phyloP scores from a whole-genome alignment of 2,113 vertebrate genomes.

The Melanocharis versteri region DNA sequence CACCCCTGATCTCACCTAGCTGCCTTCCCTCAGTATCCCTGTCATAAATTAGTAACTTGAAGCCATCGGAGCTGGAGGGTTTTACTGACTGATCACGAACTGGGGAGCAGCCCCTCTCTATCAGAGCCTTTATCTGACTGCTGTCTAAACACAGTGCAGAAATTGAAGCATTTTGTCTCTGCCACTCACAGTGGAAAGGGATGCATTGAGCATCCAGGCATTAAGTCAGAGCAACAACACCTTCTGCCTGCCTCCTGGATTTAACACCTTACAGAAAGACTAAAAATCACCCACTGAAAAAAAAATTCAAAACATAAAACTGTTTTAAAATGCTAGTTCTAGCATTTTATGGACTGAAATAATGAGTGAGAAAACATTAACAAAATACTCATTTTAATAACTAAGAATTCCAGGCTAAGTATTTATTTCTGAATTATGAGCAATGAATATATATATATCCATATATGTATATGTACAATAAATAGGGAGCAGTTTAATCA shows the following conservation, averaged over 20 bases:
- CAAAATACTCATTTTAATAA: background rate
- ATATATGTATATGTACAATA: background rate
- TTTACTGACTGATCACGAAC: background rate
- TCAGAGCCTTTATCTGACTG: background rate
- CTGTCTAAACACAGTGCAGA: background rate
- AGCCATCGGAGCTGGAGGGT: background rate
- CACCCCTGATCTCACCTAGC: background rate
- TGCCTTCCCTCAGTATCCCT: background rate
- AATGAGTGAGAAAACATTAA: background rate
- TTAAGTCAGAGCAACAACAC: background rate
- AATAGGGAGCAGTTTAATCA: background rate
- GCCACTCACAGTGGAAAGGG: background rate
- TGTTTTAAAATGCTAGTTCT: background rate
- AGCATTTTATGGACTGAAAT: background rate
- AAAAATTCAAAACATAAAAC: background rate
- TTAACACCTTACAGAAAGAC: background rate
- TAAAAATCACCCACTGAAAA: background rate
- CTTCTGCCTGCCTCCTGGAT: background rate
- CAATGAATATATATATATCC: background rate
- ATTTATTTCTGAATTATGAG: background rate
- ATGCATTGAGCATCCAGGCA: background rate
- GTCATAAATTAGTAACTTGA: background rate
- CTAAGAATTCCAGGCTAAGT: background rate
- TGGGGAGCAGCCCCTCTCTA: background rate
- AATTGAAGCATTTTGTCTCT: background rate